Conservation (phyloP, 2,113 vertebrate species). For the Cinclus mexicanus region DNA sequence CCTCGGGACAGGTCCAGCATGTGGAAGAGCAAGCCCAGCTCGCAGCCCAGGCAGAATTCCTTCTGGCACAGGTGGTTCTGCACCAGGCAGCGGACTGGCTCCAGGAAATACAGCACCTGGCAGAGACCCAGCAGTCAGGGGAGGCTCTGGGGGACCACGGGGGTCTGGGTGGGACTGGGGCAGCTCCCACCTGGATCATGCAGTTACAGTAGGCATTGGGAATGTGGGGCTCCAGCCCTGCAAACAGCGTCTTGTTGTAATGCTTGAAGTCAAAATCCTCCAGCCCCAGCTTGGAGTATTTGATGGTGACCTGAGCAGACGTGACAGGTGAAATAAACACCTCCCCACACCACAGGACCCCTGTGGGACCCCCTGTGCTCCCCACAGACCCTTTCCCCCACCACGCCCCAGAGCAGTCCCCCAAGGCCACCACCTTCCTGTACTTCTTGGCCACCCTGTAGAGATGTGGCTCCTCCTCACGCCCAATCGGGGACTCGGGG, state of each 20-base stretch:
- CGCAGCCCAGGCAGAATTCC: constrained; percentile 97
- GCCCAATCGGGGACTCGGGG: constrained; percentile 90
- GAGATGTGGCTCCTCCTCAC: constrained; percentile 94
- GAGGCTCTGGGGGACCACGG: fast-evolving
- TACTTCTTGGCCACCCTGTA: constrained; percentile 98
- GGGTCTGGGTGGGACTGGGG: neutral
- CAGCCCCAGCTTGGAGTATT: constrained; percentile 96
- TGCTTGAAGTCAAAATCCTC: constrained; percentile 99
- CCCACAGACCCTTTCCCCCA: neutral
- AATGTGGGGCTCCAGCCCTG: constrained; percentile 97
- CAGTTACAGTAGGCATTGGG: constrained; percentile 99
- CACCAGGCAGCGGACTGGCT: constrained; percentile 93
- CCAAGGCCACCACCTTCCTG: constrained; percentile 83
- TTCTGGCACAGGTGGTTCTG: constrained; percentile 98
- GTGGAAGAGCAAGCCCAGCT: constrained; percentile 96
- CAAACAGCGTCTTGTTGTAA: constrained; percentile 97
- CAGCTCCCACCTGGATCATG: constrained; percentile 90
- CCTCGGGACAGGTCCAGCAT: constrained; percentile 96
- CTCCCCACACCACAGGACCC: fast-evolving
- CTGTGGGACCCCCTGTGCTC: neutral
- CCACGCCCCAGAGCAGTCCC: neutral
- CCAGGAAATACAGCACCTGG: constrained; percentile 94
- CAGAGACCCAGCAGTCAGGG: neutral
- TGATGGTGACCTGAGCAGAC: constrained; percentile 89
- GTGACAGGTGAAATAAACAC: fast-evolving